These are phyloP conservation scores for Pseudochaenichthys georgianus DNA, from an alignment of 2,797 vertebrate genomes.

Conservation along the genomic window DNA sequence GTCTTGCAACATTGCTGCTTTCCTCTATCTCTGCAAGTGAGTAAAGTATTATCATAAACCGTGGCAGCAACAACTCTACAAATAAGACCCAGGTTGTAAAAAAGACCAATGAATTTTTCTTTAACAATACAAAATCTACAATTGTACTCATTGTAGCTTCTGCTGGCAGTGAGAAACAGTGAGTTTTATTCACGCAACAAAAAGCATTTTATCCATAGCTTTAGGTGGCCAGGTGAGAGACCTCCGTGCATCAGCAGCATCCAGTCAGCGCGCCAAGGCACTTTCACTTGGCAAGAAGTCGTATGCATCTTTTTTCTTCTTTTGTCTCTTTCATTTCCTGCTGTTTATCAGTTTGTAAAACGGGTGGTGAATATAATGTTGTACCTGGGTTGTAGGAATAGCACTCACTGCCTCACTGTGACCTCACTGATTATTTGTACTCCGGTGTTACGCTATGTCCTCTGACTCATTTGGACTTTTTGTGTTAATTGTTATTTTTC, in stretches of 20 bases:
- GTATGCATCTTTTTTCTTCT: constrained; percentile 39
- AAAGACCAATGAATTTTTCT: constrained; percentile 53
- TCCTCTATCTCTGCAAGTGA: constrained; percentile 48
- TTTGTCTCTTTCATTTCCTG: constrained; percentile 27
- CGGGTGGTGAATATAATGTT: constrained; percentile 43
- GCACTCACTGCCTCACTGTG: constrained; percentile 84
- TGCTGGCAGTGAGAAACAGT: constrained; percentile 77
- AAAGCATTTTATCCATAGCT: constrained; percentile 55
- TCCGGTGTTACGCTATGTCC: constrained; percentile 66
- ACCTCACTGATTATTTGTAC: constrained; percentile 77
- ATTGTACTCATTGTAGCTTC: constrained; percentile 81
- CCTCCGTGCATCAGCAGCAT: constrained; percentile 58
- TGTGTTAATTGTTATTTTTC: constrained; percentile 47
- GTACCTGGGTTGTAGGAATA: constrained; percentile 78
- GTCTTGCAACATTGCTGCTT: constrained; percentile 55
- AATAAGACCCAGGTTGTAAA: constrained; percentile 62
- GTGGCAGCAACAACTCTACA: constrained; percentile 49
- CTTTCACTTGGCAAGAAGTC: constrained; percentile 48
- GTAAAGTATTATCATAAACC: constrained; percentile 51
- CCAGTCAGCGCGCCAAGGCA: constrained; percentile 43
- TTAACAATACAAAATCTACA: constrained; percentile 75
- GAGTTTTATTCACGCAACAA: constrained; percentile 77
- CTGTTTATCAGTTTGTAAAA: constrained; percentile 44
- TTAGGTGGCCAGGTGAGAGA: constrained; percentile 54
- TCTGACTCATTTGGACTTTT: constrained; percentile 68